Evolutionary conservation across 2,113 vertebrate genomes (phyloP).

Genomic region (Elaphurus davidianus): DNA sequence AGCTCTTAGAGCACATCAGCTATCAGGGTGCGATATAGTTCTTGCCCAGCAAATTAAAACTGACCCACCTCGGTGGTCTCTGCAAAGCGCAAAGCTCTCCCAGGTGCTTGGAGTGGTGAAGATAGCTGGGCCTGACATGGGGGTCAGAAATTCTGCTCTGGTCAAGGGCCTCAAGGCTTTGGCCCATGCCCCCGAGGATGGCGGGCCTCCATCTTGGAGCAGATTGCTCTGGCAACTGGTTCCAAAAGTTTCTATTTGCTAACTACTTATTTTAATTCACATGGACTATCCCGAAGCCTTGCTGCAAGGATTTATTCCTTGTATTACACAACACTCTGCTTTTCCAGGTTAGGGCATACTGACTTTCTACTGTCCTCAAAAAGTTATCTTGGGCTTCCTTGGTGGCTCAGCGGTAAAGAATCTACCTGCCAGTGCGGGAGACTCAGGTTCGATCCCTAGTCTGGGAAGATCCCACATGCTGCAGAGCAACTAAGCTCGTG

Average conservation of each 20-base stretch:
- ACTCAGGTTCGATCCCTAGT: not conserved
- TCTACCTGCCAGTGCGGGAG: not conserved
- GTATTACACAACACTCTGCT: not conserved
- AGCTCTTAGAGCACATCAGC: not conserved
- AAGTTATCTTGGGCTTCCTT: not conserved
- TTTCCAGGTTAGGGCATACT: not conserved
- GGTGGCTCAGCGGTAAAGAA: not conserved
- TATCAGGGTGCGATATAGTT: not conserved
- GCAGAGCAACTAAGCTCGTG: not conserved
- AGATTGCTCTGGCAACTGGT: not conserved
- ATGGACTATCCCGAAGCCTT: not conserved
- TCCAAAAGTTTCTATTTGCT: not conserved
- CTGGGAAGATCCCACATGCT: not conserved
- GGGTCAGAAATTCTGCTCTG: not conserved
- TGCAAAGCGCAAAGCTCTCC: not conserved
- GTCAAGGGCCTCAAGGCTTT: not conserved
- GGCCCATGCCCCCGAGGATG: accelerated
- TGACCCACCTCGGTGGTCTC: not conserved
- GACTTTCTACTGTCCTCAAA: not conserved
- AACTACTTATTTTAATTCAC: not conserved
- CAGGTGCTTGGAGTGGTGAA: not conserved
- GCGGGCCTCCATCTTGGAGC: not conserved
- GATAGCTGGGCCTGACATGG: not conserved
- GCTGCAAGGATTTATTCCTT: not conserved
- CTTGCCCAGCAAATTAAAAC: not conserved